These are phyloP conservation scores for Odontamblyopus rebecca DNA, from an alignment of 2,797 vertebrate genomes.

Conservation along the genomic window DNA sequence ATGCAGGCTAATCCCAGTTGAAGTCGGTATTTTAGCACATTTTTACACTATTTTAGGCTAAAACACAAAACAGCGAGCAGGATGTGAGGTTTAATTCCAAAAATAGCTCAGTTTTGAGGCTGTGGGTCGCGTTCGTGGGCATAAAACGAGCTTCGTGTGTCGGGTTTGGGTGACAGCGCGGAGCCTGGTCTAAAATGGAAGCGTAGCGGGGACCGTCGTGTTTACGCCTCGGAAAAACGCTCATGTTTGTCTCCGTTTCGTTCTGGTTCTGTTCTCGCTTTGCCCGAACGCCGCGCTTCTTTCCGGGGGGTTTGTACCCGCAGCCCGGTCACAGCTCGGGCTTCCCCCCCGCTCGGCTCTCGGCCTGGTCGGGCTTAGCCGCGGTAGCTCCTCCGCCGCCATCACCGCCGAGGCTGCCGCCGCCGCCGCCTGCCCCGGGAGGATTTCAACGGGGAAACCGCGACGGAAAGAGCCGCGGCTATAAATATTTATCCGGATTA, in stretches of 20 bases:
- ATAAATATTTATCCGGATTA: conserved; percentile 80
- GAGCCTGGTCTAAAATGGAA: neutral
- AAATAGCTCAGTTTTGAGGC: conserved; percentile 71
- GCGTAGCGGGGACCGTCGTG: conserved; percentile 51
- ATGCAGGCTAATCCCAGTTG: conserved; percentile 34
- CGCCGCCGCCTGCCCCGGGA: conserved; percentile 19
- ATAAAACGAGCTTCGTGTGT: conserved; percentile 10
- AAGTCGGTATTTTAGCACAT: neutral
- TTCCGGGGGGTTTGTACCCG: neutral
- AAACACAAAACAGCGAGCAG: conserved; percentile 36
- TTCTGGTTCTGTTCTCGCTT: conserved; percentile 19
- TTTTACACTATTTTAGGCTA: neutral
- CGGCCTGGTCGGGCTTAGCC: conserved; percentile 69
- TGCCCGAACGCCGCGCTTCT: conserved; percentile 43
- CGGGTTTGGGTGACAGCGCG: conserved; percentile 15
- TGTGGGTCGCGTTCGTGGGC: conserved; percentile 57
- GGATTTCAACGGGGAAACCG: conserved; percentile 62
- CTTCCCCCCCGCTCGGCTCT: conserved; percentile 23
- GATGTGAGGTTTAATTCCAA: conserved; percentile 63
- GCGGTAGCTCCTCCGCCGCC: conserved; percentile 53
- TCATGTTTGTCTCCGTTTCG: conserved; percentile 50
- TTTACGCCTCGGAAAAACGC: conserved; percentile 53
- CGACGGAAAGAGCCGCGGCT: conserved; percentile 50
- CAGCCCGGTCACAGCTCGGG: neutral
- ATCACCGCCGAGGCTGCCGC: neutral